Base-by-base conservation (phyloP, 1,140 invertebrate genomes). In the Temnothorax longispinosus region DNA sequence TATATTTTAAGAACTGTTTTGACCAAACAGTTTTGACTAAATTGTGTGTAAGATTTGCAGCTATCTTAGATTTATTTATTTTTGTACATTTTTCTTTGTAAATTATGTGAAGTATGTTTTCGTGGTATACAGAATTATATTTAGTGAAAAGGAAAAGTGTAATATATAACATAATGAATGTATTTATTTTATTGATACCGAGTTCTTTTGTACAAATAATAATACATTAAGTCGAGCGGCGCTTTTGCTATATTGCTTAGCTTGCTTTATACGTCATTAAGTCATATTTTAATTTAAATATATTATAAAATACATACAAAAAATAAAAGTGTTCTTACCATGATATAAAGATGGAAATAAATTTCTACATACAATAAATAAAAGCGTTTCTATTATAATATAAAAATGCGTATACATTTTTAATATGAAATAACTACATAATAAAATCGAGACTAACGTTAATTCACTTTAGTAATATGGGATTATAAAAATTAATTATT, bases 11-110 rank as follows among this genome's bases (percentile, higher is more conserved):
- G 15, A 44, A 71, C 15, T 62, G 27, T 27, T 27, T 27, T 27
- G 27, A 27, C 27, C 0, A 10, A 13, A 47, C 6, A 47, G 27
- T 62, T 47, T 32, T 47, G 7, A 44, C 18, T 60, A 44, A 71
- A 56, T 38, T 76, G 15, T 27, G 27, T 27, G 27, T 65, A 64
- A 56, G 7, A 72, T 72, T 32, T 27, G 1, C 44, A 8, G 15
- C 21, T 78, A 3, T 10, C 13, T 38, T 11, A 32, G 10, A 72
- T 27, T 21, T 56, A 4, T 72, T 54, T 41, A 62, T 35, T 44
- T 60, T 54, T 69, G 78, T 81, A 81, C 10, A 71, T 81, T 81
- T 71, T 13, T 56, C 11, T 65, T 65, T 67, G 21, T 71, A 56
- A 10, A 44, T 56, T 69, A 54, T 7, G n/a, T 52, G 11, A 78